Percentiles rank a stretch among this genome's conserved stretches.
These are phyloP conservation scores for Chlorospingus flavigularis DNA, from an alignment of 2,797 vertebrate genomes.

Conservation along the genomic window DNA sequence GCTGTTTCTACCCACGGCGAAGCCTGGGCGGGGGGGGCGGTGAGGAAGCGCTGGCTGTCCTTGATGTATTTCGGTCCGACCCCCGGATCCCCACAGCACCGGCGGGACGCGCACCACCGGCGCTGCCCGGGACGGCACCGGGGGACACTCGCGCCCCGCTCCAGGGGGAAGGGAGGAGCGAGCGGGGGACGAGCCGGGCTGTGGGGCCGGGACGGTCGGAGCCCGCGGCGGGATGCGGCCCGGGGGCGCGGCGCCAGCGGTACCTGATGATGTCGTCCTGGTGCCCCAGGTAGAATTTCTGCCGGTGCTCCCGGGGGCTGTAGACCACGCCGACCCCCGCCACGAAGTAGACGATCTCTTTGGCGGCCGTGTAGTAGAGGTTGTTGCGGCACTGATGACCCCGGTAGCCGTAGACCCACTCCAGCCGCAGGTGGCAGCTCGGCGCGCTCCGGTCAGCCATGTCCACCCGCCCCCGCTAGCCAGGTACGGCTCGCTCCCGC, in stretches of 20 bases:
- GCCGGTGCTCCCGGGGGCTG: constrained; percentile 96
- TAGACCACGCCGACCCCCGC: constrained; percentile 97
- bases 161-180: neutral
- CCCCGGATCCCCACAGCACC: neutral
- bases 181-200: neutral
- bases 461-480: constrained; percentile 62
- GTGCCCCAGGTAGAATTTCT: constrained; percentile 99
- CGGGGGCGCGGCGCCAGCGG: neutral
- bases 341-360: constrained; percentile 98
- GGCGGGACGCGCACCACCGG: neutral
- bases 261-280: constrained; percentile 99
- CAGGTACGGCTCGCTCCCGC: constrained; percentile 57
- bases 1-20: neutral
- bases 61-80: neutral
- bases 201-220: neutral
- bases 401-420: constrained; percentile 98
- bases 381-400: constrained; percentile 99
- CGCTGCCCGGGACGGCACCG: neutral
- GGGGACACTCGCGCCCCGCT: neutral
- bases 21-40: neutral
- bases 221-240: neutral
- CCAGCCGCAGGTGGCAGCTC: constrained; percentile 95
- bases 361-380: constrained; percentile 98
- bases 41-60: neutral
- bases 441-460: constrained; percentile 98